Evolutionary conservation across 2,888 invertebrate genomes (phyloP), one percentile per base, ranked within the genome.

Genomic region (Noctua fimbriata): DNA sequence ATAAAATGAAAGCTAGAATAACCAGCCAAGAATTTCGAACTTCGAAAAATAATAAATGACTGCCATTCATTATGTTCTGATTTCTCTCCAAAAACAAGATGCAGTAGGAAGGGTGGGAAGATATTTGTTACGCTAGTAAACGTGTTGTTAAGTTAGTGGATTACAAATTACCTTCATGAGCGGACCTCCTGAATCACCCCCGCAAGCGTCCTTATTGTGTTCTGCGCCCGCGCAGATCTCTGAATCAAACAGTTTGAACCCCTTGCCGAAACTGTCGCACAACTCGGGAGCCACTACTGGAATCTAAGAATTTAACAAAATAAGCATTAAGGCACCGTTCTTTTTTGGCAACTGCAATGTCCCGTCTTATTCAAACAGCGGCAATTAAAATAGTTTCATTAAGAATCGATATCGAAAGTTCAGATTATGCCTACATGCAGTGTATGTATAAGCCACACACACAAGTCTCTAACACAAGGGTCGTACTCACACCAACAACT

Each of bases 111-210:
- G n/a, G n/a, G 12, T 28, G 9, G 28, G n/a, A 14, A 65, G 24
- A 21, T 36, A 41, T 65, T n/a, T 44, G 18, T n/a, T 14, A 77
- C 18, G 21, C 49, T 14, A 77, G 24, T 24, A 63, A 65, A 21
- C 1, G 6, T 32, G 18, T 36, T 2, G 55, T 55, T 65, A 49
- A 32, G 18, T 47, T 36, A 47, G 16, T 36, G 10, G 21, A 60
- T 21, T 32, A 47, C 55, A 41, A 52, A 69, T 79, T 90, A 95
- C 97, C 95, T 96, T 96, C 95, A 96, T 95, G 1, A 96, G 92
- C 44, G 98, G 98, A 10, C 98, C 98, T 10, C 98, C 98, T 1
- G 97, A 97, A 89, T 98, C 98, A 1, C 98, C 97, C 1, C 95
- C 96, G 83, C 98, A 98, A 0, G 97, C 97, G 88, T 98, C 98